A percentile compares a stretch with the other conserved stretches of the same genome.
phyloP scores from a whole-genome alignment of 1,140 invertebrate species.

The Zaprionus tsacasi region DNA sequence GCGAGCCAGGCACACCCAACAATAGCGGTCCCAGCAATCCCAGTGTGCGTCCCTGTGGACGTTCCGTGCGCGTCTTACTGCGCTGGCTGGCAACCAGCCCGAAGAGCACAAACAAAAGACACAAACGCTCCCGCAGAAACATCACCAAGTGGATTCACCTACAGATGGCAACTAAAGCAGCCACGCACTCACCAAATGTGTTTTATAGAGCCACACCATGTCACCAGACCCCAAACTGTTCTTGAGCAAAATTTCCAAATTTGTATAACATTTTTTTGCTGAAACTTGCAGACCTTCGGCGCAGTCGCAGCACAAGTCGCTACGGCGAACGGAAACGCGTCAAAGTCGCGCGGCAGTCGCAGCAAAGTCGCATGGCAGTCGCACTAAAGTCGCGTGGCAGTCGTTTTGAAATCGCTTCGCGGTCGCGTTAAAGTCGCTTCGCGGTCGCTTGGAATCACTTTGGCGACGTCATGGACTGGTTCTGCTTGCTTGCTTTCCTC shows the following conservation, averaged over 20 bases:
- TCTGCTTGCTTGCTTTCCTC: constrained; percentile 26
- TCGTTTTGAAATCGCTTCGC: not conserved
- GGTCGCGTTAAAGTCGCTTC: constrained; percentile 2
- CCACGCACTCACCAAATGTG: constrained; percentile 31
- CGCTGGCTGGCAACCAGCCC: constrained; percentile 23
- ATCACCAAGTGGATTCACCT: constrained; percentile 33
- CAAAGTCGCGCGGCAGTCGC: constrained; percentile 2
- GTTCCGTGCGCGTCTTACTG: constrained; percentile 25
- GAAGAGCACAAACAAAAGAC: constrained; percentile 47
- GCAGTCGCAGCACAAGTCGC: constrained; percentile 8
- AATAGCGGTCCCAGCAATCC: constrained; percentile 67
- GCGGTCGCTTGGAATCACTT: not conserved
- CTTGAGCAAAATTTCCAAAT: constrained; percentile 67
- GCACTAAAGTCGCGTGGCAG: not conserved
- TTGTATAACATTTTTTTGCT: constrained; percentile 33
- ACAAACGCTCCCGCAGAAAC: constrained; percentile 44
- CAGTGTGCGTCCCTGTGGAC: constrained; percentile 63
- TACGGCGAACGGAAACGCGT: not conserved
- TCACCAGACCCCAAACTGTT: constrained; percentile 47
- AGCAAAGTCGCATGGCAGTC: not conserved
- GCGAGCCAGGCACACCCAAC: constrained; percentile 27
- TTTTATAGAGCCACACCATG: constrained; percentile 53
- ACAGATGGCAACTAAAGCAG: constrained; percentile 52
- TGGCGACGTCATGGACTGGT: constrained; percentile 20
- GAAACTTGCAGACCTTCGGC: constrained; percentile 64